Evolutionary conservation across 2,113 vertebrate genomes (phyloP).

Genomic region (Elephas maximus): DNA sequence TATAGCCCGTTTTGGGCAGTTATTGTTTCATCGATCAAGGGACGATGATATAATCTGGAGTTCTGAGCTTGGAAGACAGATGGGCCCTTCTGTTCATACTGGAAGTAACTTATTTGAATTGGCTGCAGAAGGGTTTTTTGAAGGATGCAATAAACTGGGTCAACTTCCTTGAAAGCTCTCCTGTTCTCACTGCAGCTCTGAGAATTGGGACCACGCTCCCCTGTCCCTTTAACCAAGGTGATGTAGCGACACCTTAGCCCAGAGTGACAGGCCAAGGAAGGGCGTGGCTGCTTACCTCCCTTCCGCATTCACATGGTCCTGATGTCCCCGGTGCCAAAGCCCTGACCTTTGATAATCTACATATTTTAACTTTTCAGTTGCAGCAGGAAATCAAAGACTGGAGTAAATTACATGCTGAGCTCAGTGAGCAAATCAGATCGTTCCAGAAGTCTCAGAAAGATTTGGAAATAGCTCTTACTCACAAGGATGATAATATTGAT

Average conservation of each 20-base stretch:
- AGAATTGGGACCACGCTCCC: neutral
- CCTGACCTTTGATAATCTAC: neutral
- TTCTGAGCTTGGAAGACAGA: neutral
- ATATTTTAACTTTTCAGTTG: constrained; percentile 88
- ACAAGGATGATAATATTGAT: constrained; percentile 96
- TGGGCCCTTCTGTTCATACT: neutral
- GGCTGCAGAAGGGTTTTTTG: neutral
- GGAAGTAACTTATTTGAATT: neutral
- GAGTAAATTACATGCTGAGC: constrained; percentile 93
- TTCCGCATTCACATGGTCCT: neutral
- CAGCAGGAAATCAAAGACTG: constrained; percentile 92
- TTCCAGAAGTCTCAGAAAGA: constrained; percentile 95
- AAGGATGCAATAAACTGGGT: neutral
- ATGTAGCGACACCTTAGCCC: no score
- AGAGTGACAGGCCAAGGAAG: neutral
- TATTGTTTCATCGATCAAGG: neutral
- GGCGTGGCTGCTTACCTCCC: neutral
- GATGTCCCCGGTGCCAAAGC: neutral
- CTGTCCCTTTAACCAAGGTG: neutral
- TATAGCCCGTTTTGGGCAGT: constrained; percentile 26
- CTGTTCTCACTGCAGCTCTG: neutral
- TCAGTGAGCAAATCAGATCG: constrained; percentile 94
- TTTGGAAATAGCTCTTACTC: constrained; percentile 92
- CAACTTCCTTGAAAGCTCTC: neutral
- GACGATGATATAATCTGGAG: neutral